These are phyloP conservation scores for Suillia variegata DNA, from an alignment of 2,888 invertebrate genomes.

Conservation along the genomic window DNA sequence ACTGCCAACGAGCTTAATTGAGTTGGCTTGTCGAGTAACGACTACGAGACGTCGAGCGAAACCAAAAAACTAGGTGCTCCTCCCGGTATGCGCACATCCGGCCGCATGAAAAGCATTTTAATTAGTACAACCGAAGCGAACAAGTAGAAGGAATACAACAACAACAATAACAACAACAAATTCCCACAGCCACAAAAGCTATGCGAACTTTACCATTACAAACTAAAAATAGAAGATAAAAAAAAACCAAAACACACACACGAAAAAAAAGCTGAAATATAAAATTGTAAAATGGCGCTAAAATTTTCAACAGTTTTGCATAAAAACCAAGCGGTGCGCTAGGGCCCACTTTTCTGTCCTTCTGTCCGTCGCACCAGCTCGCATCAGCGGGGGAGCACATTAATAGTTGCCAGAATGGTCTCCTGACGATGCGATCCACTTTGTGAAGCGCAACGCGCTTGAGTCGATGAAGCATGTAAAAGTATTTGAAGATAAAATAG, in stretches of 20 bases:
- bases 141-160: slow-evolving; percentile 21
- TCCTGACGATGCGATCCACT: neutral
- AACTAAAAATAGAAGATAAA: too few relatives aligned
- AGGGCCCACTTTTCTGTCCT: too few relatives aligned
- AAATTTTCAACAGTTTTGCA: slow-evolving; percentile 45
- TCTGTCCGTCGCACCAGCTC: too few relatives aligned
- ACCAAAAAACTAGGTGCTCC: too few relatives aligned
- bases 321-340: slow-evolving; percentile 46
- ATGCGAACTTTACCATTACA: too few relatives aligned
- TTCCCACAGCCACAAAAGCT: slow-evolving; percentile 28
- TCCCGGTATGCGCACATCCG: slow-evolving; percentile 12
- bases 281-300: slow-evolving; percentile 40
- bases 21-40: slow-evolving; percentile 17
- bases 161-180: too few relatives aligned
- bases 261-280: slow-evolving; percentile 18
- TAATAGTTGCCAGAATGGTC: neutral
- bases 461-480: slow-evolving; percentile 52
- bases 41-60: too few relatives aligned
- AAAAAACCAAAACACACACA: slow-evolving; percentile 8
- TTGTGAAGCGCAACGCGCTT: slow-evolving; percentile 44
- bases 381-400: neutral
- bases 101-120: slow-evolving; percentile 44
- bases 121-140: slow-evolving; percentile 32
- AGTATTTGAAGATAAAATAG: slow-evolving; percentile 31
- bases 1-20: slow-evolving; percentile 30